phyloP scores from a whole-genome alignment of 2,797 vertebrate genomes.

The Pyrocephalus nanus region DNA sequence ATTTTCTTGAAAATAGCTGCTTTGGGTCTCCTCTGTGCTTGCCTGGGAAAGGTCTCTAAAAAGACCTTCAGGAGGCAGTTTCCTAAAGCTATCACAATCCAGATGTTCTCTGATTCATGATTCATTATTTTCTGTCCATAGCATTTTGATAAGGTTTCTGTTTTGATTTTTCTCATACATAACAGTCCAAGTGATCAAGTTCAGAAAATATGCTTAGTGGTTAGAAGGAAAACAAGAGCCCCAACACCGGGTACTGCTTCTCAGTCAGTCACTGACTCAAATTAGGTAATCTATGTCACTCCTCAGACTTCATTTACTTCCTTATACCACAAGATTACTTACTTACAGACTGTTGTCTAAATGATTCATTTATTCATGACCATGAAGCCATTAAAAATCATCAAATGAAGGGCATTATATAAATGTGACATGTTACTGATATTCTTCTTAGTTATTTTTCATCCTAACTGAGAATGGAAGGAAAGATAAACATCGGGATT shows the following conservation, averaged over 20 bases:
- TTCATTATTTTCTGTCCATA: not conserved
- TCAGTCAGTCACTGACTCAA: not conserved
- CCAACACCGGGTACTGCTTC: not conserved
- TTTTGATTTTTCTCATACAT: not conserved
- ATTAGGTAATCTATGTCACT: not conserved
- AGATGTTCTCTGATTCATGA: not conserved
- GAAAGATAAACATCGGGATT: not conserved
- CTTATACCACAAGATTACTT: not conserved
- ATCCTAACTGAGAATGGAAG: not conserved
- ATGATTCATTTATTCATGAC: not conserved
- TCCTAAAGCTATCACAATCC: not conserved
- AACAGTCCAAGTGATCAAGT: not conserved
- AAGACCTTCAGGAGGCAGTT: not conserved
- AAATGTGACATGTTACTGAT: not conserved
- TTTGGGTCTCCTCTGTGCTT: not conserved
- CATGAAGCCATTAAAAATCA: not conserved
- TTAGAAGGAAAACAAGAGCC: not conserved
- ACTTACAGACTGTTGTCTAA: not conserved
- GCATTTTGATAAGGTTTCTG: not conserved
- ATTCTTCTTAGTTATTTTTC: not conserved
- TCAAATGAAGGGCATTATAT: not conserved
- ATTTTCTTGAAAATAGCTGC: not conserved
- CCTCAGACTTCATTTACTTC: not conserved
- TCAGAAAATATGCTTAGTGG: not conserved
- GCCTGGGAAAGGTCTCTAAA: not conserved